Conservation (phyloP, 2,113 vertebrate genomes). For the Lophius piscatorius region DNA sequence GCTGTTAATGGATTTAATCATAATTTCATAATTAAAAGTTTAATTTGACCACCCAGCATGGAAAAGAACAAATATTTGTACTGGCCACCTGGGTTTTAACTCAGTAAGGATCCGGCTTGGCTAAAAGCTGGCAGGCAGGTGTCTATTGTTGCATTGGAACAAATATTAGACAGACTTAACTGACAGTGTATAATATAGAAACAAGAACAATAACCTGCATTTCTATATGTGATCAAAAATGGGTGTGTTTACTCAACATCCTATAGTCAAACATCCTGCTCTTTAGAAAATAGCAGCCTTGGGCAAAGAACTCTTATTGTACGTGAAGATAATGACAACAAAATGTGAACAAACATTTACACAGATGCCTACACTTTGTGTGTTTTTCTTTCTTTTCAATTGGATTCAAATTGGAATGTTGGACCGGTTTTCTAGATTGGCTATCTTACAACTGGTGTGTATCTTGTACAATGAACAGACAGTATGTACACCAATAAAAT, state of each 20-base stretch:
- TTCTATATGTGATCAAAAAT: constrained; percentile 2
- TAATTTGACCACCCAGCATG: too few relatives aligned
- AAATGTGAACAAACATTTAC: constrained; percentile 55
- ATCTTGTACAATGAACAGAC: too few relatives aligned
- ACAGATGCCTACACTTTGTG: constrained; percentile 13
- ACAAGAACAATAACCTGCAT: constrained; percentile 9
- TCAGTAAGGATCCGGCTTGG: too few relatives aligned
- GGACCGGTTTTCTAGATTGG: too few relatives aligned
- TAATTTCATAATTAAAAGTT: too few relatives aligned
- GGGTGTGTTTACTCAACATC: constrained; percentile 16
- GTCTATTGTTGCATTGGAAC: constrained; percentile 12
- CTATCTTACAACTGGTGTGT: too few relatives aligned
- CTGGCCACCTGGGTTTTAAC: too few relatives aligned
- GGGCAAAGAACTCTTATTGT: constrained; percentile 26
- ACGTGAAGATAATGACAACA: constrained; percentile 47
- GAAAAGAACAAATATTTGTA: too few relatives aligned
- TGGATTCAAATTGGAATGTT: constrained; percentile 1
- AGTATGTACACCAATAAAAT: constrained; percentile 24
- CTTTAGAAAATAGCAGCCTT: constrained; percentile 52
- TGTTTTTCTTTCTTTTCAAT: constrained; percentile 10
- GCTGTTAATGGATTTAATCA: too few relatives aligned
- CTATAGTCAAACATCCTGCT: constrained; percentile 45
- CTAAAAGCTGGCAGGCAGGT: constrained; percentile 15
- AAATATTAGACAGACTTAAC: constrained; percentile 23
- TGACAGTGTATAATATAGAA: background rate